phyloP scores from a whole-genome alignment of 1,140 invertebrate species.

The Brachionus angularis region DNA sequence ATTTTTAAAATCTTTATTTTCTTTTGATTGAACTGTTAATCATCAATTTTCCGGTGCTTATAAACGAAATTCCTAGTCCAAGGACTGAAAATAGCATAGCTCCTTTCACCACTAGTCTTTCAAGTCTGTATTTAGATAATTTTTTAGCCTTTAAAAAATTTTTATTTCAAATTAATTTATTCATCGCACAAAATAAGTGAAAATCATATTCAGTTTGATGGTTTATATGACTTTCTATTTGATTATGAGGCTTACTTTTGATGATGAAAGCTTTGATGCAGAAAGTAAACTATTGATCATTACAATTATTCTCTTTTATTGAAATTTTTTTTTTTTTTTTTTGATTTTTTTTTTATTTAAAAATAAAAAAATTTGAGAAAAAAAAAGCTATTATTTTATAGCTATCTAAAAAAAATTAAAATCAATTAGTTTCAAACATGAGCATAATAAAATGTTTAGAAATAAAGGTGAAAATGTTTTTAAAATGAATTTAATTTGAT shows the following conservation, averaged over 20 bases:
- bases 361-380: no score
- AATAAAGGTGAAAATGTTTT: no score
- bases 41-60: conserved; percentile 30
- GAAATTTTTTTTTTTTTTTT: no score
- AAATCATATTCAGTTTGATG: neutral
- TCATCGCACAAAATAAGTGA: no score
- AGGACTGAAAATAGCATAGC: conserved; percentile 14
- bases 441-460: no score
- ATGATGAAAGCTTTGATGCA: neutral
- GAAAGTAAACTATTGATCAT: conserved; percentile 18
- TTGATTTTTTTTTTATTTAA: no score
- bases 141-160: neutral
- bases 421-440: no score
- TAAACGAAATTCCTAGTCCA: neutral
- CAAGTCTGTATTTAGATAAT: neutral
- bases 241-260: neutral
- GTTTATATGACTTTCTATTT: neutral
- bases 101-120: conserved; percentile 20
- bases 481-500: no score
- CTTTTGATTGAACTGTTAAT: neutral
- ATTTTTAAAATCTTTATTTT: neutral
- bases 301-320: neutral
- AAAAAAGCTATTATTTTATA: neutral
- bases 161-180: no score
- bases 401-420: neutral